Percentiles rank a stretch among this genome's conserved stretches.
These are phyloP conservation scores for Lepidotrigona ventralis DNA, from an alignment of 1,140 invertebrate genomes.

Conservation along the genomic window DNA sequence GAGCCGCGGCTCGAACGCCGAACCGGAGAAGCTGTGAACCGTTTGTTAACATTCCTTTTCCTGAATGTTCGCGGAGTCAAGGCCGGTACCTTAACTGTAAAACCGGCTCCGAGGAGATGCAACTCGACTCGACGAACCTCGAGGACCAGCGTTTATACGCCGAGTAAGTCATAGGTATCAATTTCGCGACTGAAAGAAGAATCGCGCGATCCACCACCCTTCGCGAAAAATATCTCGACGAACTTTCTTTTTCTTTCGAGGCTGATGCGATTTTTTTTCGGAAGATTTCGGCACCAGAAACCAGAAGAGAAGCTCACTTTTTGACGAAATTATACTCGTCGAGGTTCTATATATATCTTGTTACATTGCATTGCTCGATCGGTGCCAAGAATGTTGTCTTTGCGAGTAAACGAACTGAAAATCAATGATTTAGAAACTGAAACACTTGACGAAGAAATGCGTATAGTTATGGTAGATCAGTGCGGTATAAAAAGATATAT, in stretches of 20 bases:
- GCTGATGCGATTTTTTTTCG: neutral
- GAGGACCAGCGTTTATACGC: conserved; percentile 27
- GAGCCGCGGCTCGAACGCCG: neutral
- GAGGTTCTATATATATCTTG: no score
- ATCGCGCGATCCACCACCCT: neutral
- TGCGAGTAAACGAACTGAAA: no score
- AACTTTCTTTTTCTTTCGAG: no score
- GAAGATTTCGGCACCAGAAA: no score
- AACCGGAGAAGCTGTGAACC: conserved; percentile 26
- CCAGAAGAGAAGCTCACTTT: no score
- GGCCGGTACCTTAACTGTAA: conserved; percentile 52
- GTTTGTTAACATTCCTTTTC: conserved; percentile 50
- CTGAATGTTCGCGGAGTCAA: conserved; percentile 43
- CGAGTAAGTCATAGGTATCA: conserved; percentile 31
- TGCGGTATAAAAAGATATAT: no score
- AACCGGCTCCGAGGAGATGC: conserved; percentile 46
- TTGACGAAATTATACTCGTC: no score
- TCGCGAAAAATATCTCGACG: neutral
- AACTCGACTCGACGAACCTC: conserved; percentile 30
- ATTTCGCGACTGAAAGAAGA: conserved; percentile 15
- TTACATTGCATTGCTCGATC: no score
- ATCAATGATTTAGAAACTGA: no score
- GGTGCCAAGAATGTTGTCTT: no score
- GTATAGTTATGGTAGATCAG: no score
- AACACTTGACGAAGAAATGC: no score